phyloP scores from a whole-genome alignment of 2,888 invertebrate genomes.

The Apodemia zela region DNA sequence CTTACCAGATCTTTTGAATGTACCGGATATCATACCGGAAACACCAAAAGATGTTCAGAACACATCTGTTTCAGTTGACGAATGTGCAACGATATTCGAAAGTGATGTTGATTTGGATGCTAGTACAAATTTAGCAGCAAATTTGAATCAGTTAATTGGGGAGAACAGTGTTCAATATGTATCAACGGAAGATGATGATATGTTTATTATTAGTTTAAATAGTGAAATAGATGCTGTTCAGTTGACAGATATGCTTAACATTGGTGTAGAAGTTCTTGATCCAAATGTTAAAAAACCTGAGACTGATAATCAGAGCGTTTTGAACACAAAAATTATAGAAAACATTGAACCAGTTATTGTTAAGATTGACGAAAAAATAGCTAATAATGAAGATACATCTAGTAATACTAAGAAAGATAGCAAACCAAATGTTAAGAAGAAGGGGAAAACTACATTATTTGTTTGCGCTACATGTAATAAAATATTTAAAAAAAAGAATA shows the following conservation, averaged over 20 bases:
- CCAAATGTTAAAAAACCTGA: conserved; percentile 31
- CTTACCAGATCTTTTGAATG: conserved; percentile 55
- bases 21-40: conserved; percentile 41
- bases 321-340: conserved; percentile 27
- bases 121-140: conserved; percentile 66
- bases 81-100: conserved; percentile 72
- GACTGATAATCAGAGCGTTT: conserved; percentile 24
- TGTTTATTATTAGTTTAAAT: conserved; percentile 69
- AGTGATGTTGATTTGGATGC: conserved; percentile 72
- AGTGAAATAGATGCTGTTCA: conserved; percentile 71
- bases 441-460: conserved; percentile 46
- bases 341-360: conserved; percentile 39
- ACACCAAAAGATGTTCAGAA: conserved; percentile 40
- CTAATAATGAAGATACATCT: conserved; percentile 16
- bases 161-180: conserved; percentile 72
- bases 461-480: conserved; percentile 61
- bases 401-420: not conserved
- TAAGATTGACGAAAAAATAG: conserved; percentile 34
- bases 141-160: conserved; percentile 69
- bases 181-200: conserved; percentile 71
- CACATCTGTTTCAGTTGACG: conserved; percentile 54
- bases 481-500: conserved; percentile 62
- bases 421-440: conserved; percentile 32
- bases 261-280: conserved; percentile 49
- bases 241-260: conserved; percentile 68